phyloP scores from a whole-genome alignment of 2,113 vertebrate genomes.

The Daubentonia madagascariensis region DNA sequence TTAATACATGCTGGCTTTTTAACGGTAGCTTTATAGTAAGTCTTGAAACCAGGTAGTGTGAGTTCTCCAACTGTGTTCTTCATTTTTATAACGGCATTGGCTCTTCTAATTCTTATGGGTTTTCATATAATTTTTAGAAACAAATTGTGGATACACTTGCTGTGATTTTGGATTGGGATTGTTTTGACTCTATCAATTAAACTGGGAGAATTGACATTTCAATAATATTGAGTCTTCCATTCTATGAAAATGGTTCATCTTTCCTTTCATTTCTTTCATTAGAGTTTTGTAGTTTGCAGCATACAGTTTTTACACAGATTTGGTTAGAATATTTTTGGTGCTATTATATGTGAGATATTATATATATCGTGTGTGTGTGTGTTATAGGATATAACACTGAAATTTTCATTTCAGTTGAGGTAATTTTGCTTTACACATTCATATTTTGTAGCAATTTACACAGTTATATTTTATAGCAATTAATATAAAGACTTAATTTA shows the following conservation, averaged over 20 bases:
- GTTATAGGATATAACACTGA: too few species aligned
- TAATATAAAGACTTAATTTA: background rate
- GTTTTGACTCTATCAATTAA: background rate
- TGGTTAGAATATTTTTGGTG: background rate
- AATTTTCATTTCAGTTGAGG: too few species aligned
- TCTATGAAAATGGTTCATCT: background rate
- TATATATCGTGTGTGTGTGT: too few species aligned
- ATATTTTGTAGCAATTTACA: too few species aligned
- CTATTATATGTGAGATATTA: background rate
- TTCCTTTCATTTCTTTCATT: background rate
- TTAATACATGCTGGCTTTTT: background rate
- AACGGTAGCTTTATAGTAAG: background rate
- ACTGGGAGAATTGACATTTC: background rate
- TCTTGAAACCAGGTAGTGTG: background rate
- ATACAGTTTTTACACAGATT: background rate
- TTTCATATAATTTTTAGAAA: background rate
- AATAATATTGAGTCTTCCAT: background rate
- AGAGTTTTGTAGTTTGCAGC: background rate
- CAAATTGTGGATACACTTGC: background rate
- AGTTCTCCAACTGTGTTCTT: background rate
- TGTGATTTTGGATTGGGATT: background rate
- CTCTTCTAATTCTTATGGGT: background rate
- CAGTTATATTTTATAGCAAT: background rate
- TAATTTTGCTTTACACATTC: background rate
- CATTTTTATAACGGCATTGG: background rate